Conservation (phyloP, 2,797 vertebrate genomes). For the Sternarchorhynchus goeldii region DNA sequence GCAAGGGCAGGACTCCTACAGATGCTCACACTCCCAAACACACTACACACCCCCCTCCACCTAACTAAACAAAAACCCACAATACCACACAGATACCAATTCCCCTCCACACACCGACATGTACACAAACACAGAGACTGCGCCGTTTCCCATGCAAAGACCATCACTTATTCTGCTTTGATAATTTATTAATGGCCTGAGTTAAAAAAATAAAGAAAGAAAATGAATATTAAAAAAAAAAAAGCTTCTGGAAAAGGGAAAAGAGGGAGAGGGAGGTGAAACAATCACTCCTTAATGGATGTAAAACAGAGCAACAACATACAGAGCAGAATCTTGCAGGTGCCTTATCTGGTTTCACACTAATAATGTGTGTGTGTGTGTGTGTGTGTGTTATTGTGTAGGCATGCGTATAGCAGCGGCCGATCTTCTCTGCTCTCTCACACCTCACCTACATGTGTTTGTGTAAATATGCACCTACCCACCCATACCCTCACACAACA, state of each 20-base stretch:
- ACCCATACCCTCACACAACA: too few relatives aligned
- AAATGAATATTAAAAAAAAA: conserved; percentile 23
- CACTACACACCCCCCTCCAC: not conserved
- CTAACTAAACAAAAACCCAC: conserved; percentile 20
- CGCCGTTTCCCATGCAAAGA: conserved; percentile 20
- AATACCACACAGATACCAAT: not conserved
- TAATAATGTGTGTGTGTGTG: not conserved
- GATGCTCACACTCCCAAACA: not conserved
- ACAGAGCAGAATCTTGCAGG: conserved; percentile 14
- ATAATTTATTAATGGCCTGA: conserved; percentile 51
- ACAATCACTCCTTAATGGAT: not conserved
- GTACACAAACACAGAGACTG: conserved; percentile 26
- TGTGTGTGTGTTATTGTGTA: too few relatives aligned
- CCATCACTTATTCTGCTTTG: conserved; percentile 20
- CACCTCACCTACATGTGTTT: too few relatives aligned
- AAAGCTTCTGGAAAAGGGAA: conserved; percentile 33
- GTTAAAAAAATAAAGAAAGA: conserved; percentile 3
- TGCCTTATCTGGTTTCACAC: conserved; percentile 30
- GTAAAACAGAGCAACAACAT: too few relatives aligned
- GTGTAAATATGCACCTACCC: too few relatives aligned
- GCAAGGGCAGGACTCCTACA: conserved; percentile 31
- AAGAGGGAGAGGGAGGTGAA: not conserved
- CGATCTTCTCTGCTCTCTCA: too few relatives aligned
- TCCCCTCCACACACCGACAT: conserved; percentile 28
- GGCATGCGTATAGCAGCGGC: too few relatives aligned